phyloP scores from a whole-genome alignment of 1,140 invertebrate genomes.

The Aleiodes sp. region DNA sequence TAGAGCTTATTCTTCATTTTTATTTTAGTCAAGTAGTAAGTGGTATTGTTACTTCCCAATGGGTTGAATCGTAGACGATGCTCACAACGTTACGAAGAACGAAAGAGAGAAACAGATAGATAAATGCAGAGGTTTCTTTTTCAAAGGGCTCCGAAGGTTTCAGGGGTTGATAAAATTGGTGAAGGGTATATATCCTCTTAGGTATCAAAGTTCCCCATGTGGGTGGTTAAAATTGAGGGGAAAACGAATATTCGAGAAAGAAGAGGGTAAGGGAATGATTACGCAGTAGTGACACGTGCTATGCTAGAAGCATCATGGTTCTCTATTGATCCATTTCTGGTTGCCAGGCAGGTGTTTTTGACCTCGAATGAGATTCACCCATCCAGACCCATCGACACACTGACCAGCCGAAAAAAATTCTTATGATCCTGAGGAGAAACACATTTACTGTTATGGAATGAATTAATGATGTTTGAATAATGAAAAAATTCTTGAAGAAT shows the following conservation, averaged over 20 bases:
- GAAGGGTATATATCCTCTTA: no score
- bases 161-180: conserved; percentile 4
- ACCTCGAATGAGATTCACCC: background rate
- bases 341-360: conserved; percentile 22
- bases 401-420: conserved; percentile 13
- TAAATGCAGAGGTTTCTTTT: background rate
- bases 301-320: background rate
- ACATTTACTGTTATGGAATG: background rate
- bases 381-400: conserved; percentile 30
- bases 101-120: background rate
- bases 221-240: no score
- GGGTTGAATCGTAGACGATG: no score
- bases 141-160: background rate
- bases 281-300: conserved; percentile 24
- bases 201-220: no score
- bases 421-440: background rate
- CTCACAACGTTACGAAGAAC: no score
- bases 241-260: no score
- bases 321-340: conserved; percentile 28
- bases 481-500: background rate
- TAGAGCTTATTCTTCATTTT: no score
- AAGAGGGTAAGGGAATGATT: background rate
- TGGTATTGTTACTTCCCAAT: no score
- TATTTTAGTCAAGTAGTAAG: no score
- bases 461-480: no score